Evolutionary conservation across 2,888 invertebrate species (phyloP).

Genomic region (Synanthedon formicaeformis): DNA sequence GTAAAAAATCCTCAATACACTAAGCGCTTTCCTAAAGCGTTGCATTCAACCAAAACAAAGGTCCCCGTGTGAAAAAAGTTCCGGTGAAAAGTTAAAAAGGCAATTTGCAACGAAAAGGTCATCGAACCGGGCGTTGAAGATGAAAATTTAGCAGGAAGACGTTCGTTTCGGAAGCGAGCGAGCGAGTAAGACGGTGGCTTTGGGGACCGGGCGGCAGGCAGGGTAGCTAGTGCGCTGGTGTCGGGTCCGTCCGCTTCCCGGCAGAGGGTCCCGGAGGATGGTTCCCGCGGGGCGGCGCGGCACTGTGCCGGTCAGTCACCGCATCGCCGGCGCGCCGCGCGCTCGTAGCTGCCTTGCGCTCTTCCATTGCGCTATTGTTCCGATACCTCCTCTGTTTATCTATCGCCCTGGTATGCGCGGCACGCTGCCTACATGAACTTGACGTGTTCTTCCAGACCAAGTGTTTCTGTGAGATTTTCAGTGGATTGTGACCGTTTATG

Average conservation of each 20-base stretch:
- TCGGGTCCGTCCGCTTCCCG: constrained; percentile 23
- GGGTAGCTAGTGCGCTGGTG: constrained; percentile 12
- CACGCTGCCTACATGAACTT: constrained; percentile 43
- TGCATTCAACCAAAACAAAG: too few species aligned
- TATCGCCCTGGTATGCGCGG: constrained; percentile 41
- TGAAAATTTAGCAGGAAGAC: too few species aligned
- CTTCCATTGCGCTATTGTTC: constrained; percentile 33
- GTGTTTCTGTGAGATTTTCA: constrained; percentile 19
- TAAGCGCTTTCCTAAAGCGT: too few species aligned
- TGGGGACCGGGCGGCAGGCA: background rate
- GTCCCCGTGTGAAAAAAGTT: too few species aligned
- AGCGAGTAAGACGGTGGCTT: background rate
- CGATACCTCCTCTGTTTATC: constrained; percentile 45
- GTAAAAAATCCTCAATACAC: too few species aligned
- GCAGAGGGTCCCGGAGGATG: constrained; percentile 62
- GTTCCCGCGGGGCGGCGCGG: constrained; percentile 59
- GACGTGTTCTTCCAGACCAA: constrained; percentile 43
- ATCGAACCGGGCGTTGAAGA: too few species aligned
- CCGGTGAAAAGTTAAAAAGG: too few species aligned
- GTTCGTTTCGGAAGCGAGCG: background rate
- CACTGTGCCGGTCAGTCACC: constrained; percentile 69
- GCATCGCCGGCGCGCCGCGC: constrained; percentile 60
- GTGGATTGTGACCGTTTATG: constrained; percentile 57
- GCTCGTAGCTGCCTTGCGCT: constrained; percentile 36
- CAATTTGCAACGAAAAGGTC: too few species aligned